These are phyloP conservation scores for Sebastes itinus DNA, from an alignment of 2,797 vertebrate genomes.

Conservation along the genomic window DNA sequence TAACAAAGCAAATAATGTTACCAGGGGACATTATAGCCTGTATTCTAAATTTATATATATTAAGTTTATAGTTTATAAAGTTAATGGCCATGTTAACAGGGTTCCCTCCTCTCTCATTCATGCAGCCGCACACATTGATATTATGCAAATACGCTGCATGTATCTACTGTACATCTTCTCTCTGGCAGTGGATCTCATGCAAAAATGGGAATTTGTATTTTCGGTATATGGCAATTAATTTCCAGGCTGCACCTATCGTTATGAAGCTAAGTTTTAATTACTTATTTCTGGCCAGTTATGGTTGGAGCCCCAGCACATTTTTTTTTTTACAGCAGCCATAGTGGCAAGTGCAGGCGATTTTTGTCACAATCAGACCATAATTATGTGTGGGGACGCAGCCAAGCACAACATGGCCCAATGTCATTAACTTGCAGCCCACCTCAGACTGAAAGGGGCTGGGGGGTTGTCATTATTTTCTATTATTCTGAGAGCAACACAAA, in stretches of 20 bases:
- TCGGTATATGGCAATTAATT: constrained; percentile 65
- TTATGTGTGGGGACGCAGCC: constrained; percentile 78
- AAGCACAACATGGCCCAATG: constrained; percentile 74
- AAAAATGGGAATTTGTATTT: constrained; percentile 54
- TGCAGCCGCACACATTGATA: neutral
- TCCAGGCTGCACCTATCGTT: constrained; percentile 74
- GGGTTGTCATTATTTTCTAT: constrained; percentile 80
- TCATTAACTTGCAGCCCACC: constrained; percentile 80
- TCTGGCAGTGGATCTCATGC: constrained; percentile 33
- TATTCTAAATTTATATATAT: neutral
- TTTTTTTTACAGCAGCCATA: constrained; percentile 28
- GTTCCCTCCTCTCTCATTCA: neutral
- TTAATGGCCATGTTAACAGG: constrained; percentile 12
- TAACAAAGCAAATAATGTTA: constrained; percentile 5
- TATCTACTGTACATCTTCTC: constrained; percentile 8
- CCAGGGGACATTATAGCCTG: neutral
- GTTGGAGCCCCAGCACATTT: constrained; percentile 53
- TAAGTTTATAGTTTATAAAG: constrained; percentile 19
- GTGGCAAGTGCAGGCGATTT: constrained; percentile 62
- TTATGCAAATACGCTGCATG: constrained; percentile 12
- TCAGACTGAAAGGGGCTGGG: constrained; percentile 67
- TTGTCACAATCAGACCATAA: constrained; percentile 82
- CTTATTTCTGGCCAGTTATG: constrained; percentile 76
- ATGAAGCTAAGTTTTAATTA: constrained; percentile 82
- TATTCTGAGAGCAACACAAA: constrained; percentile 75